phyloP scores from a whole-genome alignment of 2,113 vertebrate genomes.

The Suncus etruscus region DNA sequence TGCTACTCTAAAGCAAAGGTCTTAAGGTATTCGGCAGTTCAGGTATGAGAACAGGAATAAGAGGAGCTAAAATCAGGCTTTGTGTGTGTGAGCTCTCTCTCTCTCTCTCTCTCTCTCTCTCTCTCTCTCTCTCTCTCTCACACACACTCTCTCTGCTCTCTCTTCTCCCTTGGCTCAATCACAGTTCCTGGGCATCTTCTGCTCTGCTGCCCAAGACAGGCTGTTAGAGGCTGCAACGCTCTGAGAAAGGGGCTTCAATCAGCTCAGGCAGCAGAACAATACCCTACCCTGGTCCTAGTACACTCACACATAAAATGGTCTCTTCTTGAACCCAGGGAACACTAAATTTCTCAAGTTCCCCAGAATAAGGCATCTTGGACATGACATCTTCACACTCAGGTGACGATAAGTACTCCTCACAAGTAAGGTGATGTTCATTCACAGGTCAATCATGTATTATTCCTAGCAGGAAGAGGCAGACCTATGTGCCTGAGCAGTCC shows the following conservation, averaged over 20 bases:
- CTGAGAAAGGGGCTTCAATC: not conserved
- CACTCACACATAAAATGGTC: not conserved
- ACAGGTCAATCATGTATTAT: constrained; percentile 29
- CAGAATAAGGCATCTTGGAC: constrained; percentile 41
- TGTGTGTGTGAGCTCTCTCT: not conserved
- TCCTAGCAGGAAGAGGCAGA: not conserved
- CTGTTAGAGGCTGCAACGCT: not conserved
- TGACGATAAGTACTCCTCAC: constrained; percentile 23
- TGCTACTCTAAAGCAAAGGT: not conserved
- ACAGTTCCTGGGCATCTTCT: not conserved
- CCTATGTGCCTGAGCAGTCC: constrained; percentile 17
- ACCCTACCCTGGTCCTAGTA: not conserved
- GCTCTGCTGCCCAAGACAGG: not conserved
- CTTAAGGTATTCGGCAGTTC: constrained; percentile 37
- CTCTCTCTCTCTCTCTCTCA: no score
- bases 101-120: no score
- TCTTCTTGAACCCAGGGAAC: not conserved
- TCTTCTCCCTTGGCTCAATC: no score
- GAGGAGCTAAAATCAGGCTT: not conserved
- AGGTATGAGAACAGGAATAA: constrained; percentile 27
- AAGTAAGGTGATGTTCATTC: not conserved
- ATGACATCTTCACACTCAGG: constrained; percentile 59
- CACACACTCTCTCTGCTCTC: no score
- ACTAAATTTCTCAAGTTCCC: constrained; percentile 57
- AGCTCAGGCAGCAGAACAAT: not conserved